Evolutionary conservation across 1,140 invertebrate species (phyloP).

Genomic region (Araneus ventricosus): DNA sequence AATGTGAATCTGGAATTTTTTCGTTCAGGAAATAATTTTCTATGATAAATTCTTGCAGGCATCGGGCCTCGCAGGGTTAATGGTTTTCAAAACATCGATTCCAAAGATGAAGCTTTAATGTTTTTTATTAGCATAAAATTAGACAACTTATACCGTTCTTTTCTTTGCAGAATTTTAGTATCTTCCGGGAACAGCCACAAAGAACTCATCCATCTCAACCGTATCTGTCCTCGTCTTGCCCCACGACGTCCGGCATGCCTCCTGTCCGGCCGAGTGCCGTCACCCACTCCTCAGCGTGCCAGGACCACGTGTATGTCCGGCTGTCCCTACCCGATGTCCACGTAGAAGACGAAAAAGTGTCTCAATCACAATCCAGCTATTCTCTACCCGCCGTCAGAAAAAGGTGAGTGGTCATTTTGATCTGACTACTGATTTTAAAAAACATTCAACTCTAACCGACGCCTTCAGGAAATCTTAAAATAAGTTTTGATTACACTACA

Average conservation of each 20-base stretch:
- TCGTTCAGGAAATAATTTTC: too few species aligned
- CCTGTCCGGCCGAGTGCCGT: constrained; percentile 26
- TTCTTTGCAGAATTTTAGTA: constrained; percentile 71
- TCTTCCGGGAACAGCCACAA: constrained; percentile 74
- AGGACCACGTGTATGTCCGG: constrained; percentile 70
- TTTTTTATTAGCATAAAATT: constrained; percentile 15
- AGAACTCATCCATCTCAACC: constrained; percentile 34
- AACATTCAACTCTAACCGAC: too few species aligned
- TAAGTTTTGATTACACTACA: too few species aligned
- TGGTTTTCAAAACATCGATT: too few species aligned
- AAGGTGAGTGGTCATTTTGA: background rate
- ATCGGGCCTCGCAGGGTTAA: too few species aligned
- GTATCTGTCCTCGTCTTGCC: constrained; percentile 48
- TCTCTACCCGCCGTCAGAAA: constrained; percentile 65
- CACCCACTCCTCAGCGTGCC: constrained; percentile 45
- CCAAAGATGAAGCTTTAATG: too few species aligned
- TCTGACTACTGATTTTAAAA: too few species aligned
- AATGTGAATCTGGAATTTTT: too few species aligned
- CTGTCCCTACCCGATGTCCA: constrained; percentile 72
- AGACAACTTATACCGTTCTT: background rate
- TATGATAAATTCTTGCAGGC: too few species aligned
- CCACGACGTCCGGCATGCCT: constrained; percentile 47
- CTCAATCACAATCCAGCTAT: constrained; percentile 70
- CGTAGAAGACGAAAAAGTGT: constrained; percentile 68
- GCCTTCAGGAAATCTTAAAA: too few species aligned